Base-by-base conservation (phyloP, 2,797 vertebrate genomes). In the Taeniopygia guttata region DNA sequence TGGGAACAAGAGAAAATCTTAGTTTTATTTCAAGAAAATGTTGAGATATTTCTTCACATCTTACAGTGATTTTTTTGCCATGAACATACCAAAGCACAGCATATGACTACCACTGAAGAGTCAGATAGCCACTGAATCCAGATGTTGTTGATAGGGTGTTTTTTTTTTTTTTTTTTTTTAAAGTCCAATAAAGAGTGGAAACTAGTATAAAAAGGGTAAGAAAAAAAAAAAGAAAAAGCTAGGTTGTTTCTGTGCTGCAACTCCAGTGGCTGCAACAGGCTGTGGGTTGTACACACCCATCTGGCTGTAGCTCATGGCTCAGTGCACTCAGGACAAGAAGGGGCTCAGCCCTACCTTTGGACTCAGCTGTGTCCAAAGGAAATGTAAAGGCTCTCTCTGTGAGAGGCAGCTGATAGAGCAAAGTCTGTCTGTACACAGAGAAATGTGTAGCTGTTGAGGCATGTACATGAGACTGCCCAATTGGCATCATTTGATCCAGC, bases 401-500 rank as follows among this genome's bases (percentile, higher is more conserved):
- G 43, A 74, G 72, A 51, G 19, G 52, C 4, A 73, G 22, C 12
- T 34, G 36, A 42, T 5, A 23, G 26, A 69, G 29, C 10, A 38
- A 73, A 76, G n/a, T 34, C 32, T 59, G 29, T n/a, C 25, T 64
- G 42, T 55, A 19, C 7, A 1, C 0, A 66, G 46, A 58, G 2
- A 55, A 45, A 5, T 30, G 46, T 55, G 48, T 1, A 81, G 34
- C 9, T 46, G 48, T 7, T 46, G 38, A 45, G 21, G 13, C 29
- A 25, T 5, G 7, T 30, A 26, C 6, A 4, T 11, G 34, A 85
- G 14, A 36, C 8, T 17, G 32, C 5, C 18, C 22, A 64, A 1
- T 0, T 80, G 38, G 6, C 15, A 81, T 20, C 4, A 42, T 16
- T 38, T n/a, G 36, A 42, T 43, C 45, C 3, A n/a, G 17, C 3